Conservation (phyloP, 2,797 vertebrate genomes). For the Phylloscopus collybita region DNA sequence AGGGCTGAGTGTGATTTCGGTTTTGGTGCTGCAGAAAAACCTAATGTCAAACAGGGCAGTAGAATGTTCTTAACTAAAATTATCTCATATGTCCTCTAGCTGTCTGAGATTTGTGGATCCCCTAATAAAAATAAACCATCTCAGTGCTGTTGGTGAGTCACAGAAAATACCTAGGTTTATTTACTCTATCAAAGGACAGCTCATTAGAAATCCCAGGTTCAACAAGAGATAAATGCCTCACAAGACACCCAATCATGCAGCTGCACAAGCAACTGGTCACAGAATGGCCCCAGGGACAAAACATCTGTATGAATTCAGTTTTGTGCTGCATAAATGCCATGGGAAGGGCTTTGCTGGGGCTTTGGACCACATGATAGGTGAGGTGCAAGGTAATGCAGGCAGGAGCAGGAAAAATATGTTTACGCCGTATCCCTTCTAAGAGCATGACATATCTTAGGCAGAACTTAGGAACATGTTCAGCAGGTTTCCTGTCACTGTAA, state of each 20-base stretch:
- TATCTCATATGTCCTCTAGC: neutral
- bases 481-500: neutral
- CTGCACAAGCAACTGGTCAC: neutral
- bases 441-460: neutral
- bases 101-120: neutral
- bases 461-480: neutral
- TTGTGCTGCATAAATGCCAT: neutral
- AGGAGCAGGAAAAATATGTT: neutral
- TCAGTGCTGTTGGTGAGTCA: neutral
- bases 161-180: conserved; percentile 13
- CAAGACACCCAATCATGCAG: neutral
- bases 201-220: neutral
- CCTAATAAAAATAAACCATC: conserved; percentile 2
- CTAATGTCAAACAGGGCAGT: neutral
- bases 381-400: neutral
- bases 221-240: neutral
- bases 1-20: neutral
- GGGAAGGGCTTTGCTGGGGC: neutral
- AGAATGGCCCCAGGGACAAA: neutral
- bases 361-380: neutral
- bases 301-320: neutral
- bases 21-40: conserved; percentile 7
- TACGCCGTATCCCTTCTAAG: neutral
- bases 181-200: neutral
- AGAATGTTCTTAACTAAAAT: neutral